These are phyloP conservation scores for Bradypus variegatus DNA, from an alignment of 2,797 vertebrate species.

Conservation along the genomic window DNA sequence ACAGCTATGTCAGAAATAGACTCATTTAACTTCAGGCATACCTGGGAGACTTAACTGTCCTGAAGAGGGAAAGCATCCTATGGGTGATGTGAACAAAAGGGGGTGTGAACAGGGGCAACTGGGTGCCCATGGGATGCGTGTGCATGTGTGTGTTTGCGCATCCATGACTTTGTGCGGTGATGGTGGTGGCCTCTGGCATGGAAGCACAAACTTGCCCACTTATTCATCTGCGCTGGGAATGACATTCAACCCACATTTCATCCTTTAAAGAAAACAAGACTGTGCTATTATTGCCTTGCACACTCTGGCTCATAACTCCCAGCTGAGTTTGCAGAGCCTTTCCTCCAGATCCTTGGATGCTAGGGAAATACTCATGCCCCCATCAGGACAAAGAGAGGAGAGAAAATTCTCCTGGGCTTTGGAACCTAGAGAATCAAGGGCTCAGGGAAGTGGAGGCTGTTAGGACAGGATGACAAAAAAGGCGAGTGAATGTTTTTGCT, in stretches of 20 bases:
- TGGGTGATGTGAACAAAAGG: neutral
- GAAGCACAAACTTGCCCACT: neutral
- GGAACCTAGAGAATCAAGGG: neutral
- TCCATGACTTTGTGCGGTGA: neutral
- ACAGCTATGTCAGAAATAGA: constrained; percentile 1
- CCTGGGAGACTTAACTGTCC: neutral
- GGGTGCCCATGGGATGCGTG: rapidly evolving
- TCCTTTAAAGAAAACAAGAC: neutral
- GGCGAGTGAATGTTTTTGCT: neutral
- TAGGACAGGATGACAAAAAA: neutral
- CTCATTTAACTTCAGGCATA: neutral
- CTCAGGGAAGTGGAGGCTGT: neutral
- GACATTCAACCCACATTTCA: neutral
- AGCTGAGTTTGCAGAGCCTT: constrained; percentile 16
- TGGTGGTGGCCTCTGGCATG: neutral
- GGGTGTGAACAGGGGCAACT: neutral
- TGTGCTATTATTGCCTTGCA: neutral
- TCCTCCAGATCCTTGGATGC: neutral
- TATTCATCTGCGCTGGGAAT: neutral
- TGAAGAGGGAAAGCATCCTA: neutral
- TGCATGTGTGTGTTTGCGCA: neutral
- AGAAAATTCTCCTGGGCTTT: neutral
- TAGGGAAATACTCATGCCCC: constrained; percentile 48
- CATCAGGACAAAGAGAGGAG: constrained; percentile 54
- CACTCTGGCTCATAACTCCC: neutral